Conservation (phyloP, 2,797 vertebrate species). For the Chaenodraco wilsoni region DNA sequence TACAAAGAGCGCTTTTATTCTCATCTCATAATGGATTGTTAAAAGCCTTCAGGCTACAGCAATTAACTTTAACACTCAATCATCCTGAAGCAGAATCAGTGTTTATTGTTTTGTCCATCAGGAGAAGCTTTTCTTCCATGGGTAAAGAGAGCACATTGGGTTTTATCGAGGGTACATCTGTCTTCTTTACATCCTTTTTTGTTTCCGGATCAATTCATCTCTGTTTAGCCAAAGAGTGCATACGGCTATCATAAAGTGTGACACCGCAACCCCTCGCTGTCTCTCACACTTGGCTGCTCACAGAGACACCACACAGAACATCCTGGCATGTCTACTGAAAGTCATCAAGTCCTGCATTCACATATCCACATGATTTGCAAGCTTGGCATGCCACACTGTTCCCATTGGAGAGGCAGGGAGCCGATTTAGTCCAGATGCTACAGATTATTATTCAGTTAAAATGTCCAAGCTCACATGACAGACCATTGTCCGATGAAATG, state of each 20-base stretch:
- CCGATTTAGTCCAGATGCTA: conserved; percentile 69
- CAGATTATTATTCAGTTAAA: conserved; percentile 64
- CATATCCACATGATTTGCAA: conserved; percentile 59
- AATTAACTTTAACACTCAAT: conserved; percentile 38
- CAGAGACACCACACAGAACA: conserved; percentile 28
- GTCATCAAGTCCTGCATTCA: conserved; percentile 43
- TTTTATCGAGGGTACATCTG: conserved; percentile 20
- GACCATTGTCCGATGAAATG: not conserved
- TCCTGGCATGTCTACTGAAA: conserved; percentile 45
- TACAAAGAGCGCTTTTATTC: conserved; percentile 41
- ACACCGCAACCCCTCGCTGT: conserved; percentile 8
- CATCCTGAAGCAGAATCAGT: conserved; percentile 21
- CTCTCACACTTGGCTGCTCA: conserved; percentile 14
- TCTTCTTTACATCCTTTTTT: conserved; percentile 14
- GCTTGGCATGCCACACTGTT: conserved; percentile 46
- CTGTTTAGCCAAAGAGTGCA: conserved; percentile 6
- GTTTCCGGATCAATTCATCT: conserved; percentile 22
- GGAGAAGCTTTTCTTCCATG: not conserved
- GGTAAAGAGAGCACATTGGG: not conserved
- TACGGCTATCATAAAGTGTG: conserved; percentile 16
- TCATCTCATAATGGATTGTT: conserved; percentile 38
- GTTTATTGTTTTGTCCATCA: conserved; percentile 3
- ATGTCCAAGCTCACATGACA: conserved; percentile 44
- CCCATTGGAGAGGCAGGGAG: conserved; percentile 37
- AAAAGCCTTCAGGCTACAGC: conserved; percentile 31